These are phyloP conservation scores for Heliconius hermathena DNA, from an alignment of 1,140 invertebrate species.

Conservation along the genomic window DNA sequence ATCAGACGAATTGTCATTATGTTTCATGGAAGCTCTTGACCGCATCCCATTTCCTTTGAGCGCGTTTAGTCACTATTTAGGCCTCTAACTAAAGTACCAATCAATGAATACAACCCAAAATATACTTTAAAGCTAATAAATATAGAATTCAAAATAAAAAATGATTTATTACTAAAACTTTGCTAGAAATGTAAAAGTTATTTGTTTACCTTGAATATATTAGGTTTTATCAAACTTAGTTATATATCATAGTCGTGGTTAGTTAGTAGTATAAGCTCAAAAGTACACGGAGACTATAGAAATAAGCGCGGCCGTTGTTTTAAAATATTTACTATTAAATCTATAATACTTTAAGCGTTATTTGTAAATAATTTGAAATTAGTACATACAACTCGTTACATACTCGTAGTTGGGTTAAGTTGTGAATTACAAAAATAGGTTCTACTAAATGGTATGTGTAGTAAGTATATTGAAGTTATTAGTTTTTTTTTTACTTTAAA, in stretches of 20 bases:
- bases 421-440: too few relatives aligned
- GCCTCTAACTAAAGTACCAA: not conserved
- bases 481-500: too few relatives aligned
- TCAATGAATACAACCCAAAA: not conserved
- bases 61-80: not conserved
- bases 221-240: not conserved
- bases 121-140: not conserved
- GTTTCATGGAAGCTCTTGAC: constrained; percentile 14
- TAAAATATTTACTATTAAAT: not conserved
- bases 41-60: constrained; percentile 26
- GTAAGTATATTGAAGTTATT: too few relatives aligned
- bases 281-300: not conserved
- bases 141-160: not conserved
- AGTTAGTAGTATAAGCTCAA: not conserved
- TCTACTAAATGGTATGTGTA: not conserved
- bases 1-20: not conserved
- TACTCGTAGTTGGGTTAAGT: too few relatives aligned
- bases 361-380: too few relatives aligned
- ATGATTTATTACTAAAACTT: not conserved
- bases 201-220: not conserved
- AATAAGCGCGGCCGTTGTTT: not conserved
- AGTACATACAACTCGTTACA: too few relatives aligned
- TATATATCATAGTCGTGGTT: too few relatives aligned
- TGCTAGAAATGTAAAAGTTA: not conserved
- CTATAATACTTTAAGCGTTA: too few relatives aligned